These are phyloP conservation scores for Pseudorasbora parva DNA, from an alignment of 2,113 vertebrate species.

Conservation along the genomic window DNA sequence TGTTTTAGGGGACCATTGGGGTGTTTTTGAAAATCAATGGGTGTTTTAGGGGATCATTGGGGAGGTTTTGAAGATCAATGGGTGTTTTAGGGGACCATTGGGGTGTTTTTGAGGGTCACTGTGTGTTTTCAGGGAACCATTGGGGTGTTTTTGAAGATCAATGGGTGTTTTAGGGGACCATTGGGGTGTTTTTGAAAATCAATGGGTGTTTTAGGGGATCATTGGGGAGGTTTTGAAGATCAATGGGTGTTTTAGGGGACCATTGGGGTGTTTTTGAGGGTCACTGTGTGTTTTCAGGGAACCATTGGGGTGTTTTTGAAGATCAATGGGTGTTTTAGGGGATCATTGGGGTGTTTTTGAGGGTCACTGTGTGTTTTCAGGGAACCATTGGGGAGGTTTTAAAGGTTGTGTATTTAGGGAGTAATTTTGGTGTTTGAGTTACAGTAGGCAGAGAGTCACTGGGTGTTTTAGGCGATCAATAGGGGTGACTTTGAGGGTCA, in stretches of 20 bases:
- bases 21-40: fast-evolving
- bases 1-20: no score
- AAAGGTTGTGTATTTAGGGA: no score
- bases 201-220: not conserved
- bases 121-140: not conserved
- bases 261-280: no score
- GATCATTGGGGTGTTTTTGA: not conserved
- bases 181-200: not conserved
- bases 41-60: not conserved
- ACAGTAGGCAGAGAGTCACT: no score
- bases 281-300: not conserved
- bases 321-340: not conserved
- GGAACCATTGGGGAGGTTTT: no score
- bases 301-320: not conserved
- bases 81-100: not conserved
- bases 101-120: not conserved
- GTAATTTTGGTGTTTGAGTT: no score
- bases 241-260: not conserved
- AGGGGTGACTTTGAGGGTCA: not conserved
- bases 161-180: no score
- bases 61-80: not conserved
- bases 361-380: no score
- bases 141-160: not conserved
- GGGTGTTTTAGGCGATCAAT: no score
- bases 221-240: not conserved